These are phyloP conservation scores for Parauchenoglanis punctatus DNA, from an alignment of 2,797 vertebrate species.

Conservation along the genomic window DNA sequence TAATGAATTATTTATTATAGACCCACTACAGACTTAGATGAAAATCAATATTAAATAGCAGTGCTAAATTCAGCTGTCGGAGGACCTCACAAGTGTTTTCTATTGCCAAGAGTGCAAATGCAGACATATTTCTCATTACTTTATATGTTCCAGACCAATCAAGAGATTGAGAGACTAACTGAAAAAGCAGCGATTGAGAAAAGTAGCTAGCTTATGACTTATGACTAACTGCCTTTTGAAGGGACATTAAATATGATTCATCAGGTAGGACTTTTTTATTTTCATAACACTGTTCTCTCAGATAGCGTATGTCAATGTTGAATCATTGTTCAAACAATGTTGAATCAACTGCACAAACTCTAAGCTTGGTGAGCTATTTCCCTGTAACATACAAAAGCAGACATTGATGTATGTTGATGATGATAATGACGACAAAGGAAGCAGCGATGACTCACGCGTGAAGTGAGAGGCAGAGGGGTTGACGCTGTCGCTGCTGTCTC, in stretches of 20 bases:
- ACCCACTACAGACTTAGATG: constrained; percentile 38
- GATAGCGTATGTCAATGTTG: constrained; percentile 26
- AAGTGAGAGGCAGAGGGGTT: constrained; percentile 94
- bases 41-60: constrained; percentile 50
- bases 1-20: constrained; percentile 51
- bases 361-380: neutral
- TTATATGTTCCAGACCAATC: constrained; percentile 2
- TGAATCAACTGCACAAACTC: constrained; percentile 1
- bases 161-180: neutral
- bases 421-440: constrained; percentile 32
- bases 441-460: constrained; percentile 82
- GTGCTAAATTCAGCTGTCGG: constrained; percentile 46
- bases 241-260: constrained; percentile 20
- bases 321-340: constrained; percentile 18
- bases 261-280: constrained; percentile 7
- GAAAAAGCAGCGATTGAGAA: neutral
- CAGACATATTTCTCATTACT: constrained; percentile 9
- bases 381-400: constrained; percentile 11
- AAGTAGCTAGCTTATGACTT: neutral
- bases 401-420: constrained; percentile 12
- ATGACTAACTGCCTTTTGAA: neutral
- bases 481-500: constrained; percentile 96
- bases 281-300: constrained; percentile 9
- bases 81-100: constrained; percentile 22
- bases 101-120: constrained; percentile 21